Evolutionary conservation across 2,797 vertebrate species (phyloP), one percentile per base, ranked within the genome.

Genomic region (Dermochelys coriacea): DNA sequence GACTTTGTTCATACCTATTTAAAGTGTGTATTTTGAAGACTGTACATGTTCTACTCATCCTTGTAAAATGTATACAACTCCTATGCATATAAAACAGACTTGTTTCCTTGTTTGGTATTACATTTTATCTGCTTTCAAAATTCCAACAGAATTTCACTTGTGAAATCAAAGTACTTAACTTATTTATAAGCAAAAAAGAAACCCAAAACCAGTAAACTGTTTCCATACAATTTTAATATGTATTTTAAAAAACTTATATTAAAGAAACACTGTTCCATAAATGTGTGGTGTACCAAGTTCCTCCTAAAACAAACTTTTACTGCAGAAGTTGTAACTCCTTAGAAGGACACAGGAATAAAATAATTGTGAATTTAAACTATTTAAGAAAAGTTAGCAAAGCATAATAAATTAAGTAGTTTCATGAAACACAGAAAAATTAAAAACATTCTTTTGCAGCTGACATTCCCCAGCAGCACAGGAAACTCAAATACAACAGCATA

Each of bases 241-340:
- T 6, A 71, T 96, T 92, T 71, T 0, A 86, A 93, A 93, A 94
- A 93, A 96, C 93, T 93, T 93, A 74, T 41, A 82, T 86, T 91
- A 87, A 71, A 95, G 95, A 95, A 82, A 55, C 25, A 78, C 89
- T 89, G 51, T 25, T 52, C 64, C 4, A 8, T 86, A 2, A 3
- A 34, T 7, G 4, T 37, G 87, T 45, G 6, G 15, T 31, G 83
- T 1, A 1, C 6, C 5, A 93, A 83, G 2, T 5, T 94, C 19
- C 14, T 19, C 37, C 8, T 10, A 91, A 61, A 2, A 51, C n/a
- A 37, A 0, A 47, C 8, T 21, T 34, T 89, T 25, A 50, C 15
- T 52, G 23, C 2, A n/a, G 4, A 4, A 12, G 3, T 75, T 18
- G 45, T 85, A 93, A 61, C 25, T 57, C 41, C 10, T 59, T 57